These are phyloP conservation scores for Porites cylindrica DNA, from an alignment of 92 coral and sea anemone species.

Conservation along the genomic window DNA sequence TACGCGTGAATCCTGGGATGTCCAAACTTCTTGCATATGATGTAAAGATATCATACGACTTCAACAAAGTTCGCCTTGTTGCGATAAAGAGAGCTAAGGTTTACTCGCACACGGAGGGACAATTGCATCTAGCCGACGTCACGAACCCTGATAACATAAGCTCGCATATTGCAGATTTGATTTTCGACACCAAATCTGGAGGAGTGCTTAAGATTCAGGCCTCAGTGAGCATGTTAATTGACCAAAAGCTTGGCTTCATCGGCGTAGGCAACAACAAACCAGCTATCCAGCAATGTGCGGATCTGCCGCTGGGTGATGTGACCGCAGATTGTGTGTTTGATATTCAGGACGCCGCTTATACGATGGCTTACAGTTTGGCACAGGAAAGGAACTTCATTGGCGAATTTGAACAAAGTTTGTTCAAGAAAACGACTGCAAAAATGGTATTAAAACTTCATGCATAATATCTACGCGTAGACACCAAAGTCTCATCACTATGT, in stretches of 20 bases:
- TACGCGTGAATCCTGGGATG: conserved; percentile 59
- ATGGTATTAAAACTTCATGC: conserved; percentile 45
- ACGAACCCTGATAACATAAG: conserved; percentile 16
- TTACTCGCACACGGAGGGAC: conserved; percentile 43
- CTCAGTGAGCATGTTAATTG: conserved; percentile 54
- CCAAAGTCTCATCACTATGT: too few relatives aligned
- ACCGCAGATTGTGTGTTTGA: conserved; percentile 66
- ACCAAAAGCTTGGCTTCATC: conserved; percentile 37
- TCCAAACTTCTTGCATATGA: conserved; percentile 69
- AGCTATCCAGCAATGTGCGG: conserved; percentile 5
- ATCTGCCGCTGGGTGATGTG: conserved; percentile 64
- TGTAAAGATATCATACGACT: conserved; percentile 50
- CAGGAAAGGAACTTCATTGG: conserved; percentile 37
- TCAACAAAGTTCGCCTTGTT: conserved; percentile 33
- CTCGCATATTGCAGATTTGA: conserved; percentile 51
- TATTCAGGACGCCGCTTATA: conserved; percentile 67
- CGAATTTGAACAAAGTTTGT: conserved; percentile 28
- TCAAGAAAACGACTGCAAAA: conserved; percentile 15
- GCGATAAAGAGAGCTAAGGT: conserved; percentile 42
- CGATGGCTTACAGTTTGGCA: conserved; percentile 62
- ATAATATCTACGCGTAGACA: too few relatives aligned
- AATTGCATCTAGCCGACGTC: conserved; percentile 62
- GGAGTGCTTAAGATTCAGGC: conserved; percentile 41
- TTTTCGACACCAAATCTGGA: conserved; percentile 33
- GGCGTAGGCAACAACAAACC: conserved; percentile 26